Evolutionary conservation across 2,888 invertebrate species (phyloP).

Genomic region (Dione vanillae): DNA sequence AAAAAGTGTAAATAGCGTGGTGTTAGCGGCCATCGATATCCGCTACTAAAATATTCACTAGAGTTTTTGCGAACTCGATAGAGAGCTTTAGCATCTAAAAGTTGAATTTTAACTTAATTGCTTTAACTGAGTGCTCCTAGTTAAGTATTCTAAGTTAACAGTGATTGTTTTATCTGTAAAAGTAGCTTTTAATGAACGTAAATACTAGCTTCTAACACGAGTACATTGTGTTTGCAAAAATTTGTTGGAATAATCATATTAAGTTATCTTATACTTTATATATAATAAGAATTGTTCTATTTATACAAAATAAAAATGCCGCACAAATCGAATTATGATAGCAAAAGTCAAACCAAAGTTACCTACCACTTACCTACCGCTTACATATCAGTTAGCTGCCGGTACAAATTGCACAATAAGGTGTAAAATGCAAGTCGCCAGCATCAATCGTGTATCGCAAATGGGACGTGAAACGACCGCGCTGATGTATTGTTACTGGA

Average conservation of each 20-base stretch:
- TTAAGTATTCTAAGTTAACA: slow-evolving; percentile 22
- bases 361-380: too few species aligned
- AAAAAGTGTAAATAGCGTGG: slow-evolving; percentile 25
- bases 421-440: slow-evolving; percentile 22
- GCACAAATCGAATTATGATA: not conserved
- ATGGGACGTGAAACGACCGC: slow-evolving; percentile 26
- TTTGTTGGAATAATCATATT: too few species aligned
- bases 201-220: not conserved
- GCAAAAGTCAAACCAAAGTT: not conserved
- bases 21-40: slow-evolving; percentile 25
- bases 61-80: slow-evolving; percentile 27
- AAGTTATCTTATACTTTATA: too few species aligned
- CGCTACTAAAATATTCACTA: slow-evolving; percentile 20
- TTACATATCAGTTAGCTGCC: too few species aligned
- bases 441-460: slow-evolving; percentile 20
- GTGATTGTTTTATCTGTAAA: slow-evolving; percentile 8
- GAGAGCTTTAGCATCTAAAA: slow-evolving; percentile 14
- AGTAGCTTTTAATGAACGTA: not conserved
- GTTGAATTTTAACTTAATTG: slow-evolving; percentile 24
- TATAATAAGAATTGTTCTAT: too few species aligned
- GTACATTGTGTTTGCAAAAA: not conserved
- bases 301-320: not conserved
- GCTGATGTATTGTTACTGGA: slow-evolving; percentile 20
- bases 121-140: slow-evolving; percentile 11
- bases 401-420: slow-evolving; percentile 6